These are phyloP conservation scores for Seira musarum DNA, from an alignment of 2,888 invertebrate genomes.

Conservation along the genomic window DNA sequence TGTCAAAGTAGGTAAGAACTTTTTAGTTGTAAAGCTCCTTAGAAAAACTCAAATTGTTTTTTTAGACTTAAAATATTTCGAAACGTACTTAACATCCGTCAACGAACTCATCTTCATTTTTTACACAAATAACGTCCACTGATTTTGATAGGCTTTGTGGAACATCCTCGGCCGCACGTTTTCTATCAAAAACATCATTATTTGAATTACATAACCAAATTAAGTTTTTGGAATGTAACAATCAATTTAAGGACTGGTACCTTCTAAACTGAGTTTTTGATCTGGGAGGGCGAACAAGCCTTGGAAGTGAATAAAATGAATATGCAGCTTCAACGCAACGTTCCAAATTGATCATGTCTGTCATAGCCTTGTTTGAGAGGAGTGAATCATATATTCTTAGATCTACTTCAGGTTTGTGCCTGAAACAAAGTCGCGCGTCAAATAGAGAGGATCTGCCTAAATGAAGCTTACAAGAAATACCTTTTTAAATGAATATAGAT, in stretches of 20 bases:
- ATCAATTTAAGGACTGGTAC: constrained; percentile 37
- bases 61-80: too few species aligned
- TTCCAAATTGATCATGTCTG: constrained; percentile 63
- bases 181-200: constrained; percentile 13
- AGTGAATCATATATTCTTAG: constrained; percentile 57
- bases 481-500: too few species aligned
- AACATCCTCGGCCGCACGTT: constrained; percentile 16
- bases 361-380: constrained; percentile 52
- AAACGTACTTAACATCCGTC: constrained; percentile 37
- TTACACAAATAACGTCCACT: constrained; percentile 42
- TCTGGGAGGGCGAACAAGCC: constrained; percentile 51
- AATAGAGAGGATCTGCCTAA: too few species aligned
- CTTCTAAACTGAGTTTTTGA: constrained; percentile 43
- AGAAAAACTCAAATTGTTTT: too few species aligned
- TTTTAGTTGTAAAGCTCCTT: too few species aligned
- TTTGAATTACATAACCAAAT: background rate
- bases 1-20: too few species aligned
- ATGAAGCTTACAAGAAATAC: too few species aligned
- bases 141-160: constrained; percentile 16
- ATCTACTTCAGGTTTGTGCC: constrained; percentile 60
- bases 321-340: constrained; percentile 63
- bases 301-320: constrained; percentile 27
- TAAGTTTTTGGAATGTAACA: constrained; percentile 9
- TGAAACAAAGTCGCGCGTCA: constrained; percentile 15
- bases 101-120: constrained; percentile 23